These are phyloP conservation scores for Solen grandis DNA, from an alignment of 1,140 invertebrate species.

Conservation along the genomic window DNA sequence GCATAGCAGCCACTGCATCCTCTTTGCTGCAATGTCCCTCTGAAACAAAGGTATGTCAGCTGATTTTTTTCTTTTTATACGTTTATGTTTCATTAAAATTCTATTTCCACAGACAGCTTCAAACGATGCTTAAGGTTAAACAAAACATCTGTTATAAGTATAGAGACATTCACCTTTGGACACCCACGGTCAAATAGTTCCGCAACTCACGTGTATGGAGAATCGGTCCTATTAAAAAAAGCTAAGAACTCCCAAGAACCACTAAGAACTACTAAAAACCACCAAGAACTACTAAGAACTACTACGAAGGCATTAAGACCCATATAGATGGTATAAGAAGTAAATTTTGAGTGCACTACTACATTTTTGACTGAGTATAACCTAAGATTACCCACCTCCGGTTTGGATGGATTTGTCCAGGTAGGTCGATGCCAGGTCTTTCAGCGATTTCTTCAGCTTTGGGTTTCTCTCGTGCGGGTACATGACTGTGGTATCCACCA, in stretches of 20 bases:
- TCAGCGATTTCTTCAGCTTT: constrained; percentile 6
- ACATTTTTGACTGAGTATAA: background rate
- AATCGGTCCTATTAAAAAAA: background rate
- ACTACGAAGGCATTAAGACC: too few species aligned
- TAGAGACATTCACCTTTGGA: background rate
- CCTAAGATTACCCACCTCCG: constrained; percentile 9
- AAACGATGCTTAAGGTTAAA: background rate
- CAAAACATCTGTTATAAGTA: background rate
- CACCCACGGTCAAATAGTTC: background rate
- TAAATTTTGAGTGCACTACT: background rate
- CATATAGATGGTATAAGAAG: background rate
- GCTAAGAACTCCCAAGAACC: background rate
- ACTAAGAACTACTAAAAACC: background rate
- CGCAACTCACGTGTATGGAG: background rate
- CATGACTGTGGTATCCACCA: constrained; percentile 22
- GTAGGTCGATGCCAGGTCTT: constrained; percentile 12
- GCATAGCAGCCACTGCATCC: constrained; percentile 34
- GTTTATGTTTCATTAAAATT: background rate
- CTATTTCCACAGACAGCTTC: background rate
- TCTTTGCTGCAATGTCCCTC: constrained; percentile 38
- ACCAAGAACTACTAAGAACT: background rate
- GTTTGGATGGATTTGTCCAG: constrained; percentile 12
- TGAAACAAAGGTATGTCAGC: constrained; percentile 9
- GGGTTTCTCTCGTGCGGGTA: constrained; percentile 24
- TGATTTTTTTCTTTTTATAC: background rate